These are phyloP conservation scores for Scrobipalpa atriplicella DNA, from an alignment of 2,888 invertebrate species.

Conservation along the genomic window DNA sequence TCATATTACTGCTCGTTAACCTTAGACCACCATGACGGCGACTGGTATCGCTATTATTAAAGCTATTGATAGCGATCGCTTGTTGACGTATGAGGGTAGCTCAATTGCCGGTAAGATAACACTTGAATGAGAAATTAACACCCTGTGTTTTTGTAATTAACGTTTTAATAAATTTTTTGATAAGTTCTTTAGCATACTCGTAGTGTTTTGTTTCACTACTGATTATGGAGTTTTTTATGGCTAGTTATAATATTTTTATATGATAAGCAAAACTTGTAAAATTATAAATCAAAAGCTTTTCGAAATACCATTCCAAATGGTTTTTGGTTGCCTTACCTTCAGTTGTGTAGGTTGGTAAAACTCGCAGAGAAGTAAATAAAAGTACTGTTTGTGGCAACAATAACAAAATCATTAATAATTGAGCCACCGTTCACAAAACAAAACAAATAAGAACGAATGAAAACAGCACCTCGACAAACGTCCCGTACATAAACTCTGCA, in stretches of 20 bases:
- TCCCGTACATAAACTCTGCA: slow-evolving; percentile 16
- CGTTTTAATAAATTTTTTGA: not conserved
- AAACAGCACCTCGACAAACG: not conserved
- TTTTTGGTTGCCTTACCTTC: no score
- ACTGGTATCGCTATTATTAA: slow-evolving; percentile 19
- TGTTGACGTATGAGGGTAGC: slow-evolving; percentile 36
- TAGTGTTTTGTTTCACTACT: no score
- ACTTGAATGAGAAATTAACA: not conserved
- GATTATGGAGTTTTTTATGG: no score
- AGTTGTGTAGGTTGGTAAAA: no score
- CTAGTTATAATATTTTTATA: no score
- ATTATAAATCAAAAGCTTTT: no score
- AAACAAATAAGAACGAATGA: slow-evolving; percentile 15
- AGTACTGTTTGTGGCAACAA: no score
- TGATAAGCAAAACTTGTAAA: no score
- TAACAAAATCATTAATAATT: not conserved
- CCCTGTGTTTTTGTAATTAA: slow-evolving; percentile 4
- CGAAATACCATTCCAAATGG: no score
- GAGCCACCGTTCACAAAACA: not conserved
- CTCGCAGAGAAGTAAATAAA: no score
- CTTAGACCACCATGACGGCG: slow-evolving; percentile 1
- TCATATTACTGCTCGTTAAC: not conserved
- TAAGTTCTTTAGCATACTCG: no score
- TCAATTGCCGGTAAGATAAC: slow-evolving; percentile 9
- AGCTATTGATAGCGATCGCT: slow-evolving; percentile 36